phyloP scores from a whole-genome alignment of 2,888 invertebrate species.

The Cacoxenus indagator region DNA sequence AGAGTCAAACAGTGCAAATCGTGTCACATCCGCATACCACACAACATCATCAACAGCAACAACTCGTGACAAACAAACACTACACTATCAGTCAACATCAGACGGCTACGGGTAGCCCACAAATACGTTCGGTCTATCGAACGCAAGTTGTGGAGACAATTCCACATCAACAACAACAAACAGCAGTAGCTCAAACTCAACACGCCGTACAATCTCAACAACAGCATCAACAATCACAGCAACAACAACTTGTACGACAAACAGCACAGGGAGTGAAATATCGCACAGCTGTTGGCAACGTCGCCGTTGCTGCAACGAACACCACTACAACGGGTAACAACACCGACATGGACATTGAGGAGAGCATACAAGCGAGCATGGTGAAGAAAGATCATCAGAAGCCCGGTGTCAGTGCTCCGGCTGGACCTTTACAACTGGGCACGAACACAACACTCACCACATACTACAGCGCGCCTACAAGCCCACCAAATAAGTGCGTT shows the following conservation, averaged over 20 bases:
- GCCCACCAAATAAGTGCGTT: constrained; percentile 1
- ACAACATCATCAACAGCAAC: constrained; percentile 7
- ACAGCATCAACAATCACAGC: constrained; percentile 37
- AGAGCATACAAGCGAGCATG: constrained; percentile 68
- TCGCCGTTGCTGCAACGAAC: constrained; percentile 1
- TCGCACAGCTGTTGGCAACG: constrained; percentile 12
- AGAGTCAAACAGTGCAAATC: constrained; percentile 50
- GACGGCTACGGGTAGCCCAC: constrained; percentile 33
- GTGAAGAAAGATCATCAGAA: constrained; percentile 67
- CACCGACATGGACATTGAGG: constrained; percentile 65
- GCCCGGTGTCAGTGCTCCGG: constrained; percentile 35
- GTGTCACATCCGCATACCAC: constrained; percentile 39
- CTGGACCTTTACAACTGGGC: constrained; percentile 35
- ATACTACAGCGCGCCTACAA: constrained; percentile 46
- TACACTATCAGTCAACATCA: constrained; percentile 51
- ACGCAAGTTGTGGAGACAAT: constrained; percentile 45
- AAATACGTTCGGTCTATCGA: constrained; percentile 47
- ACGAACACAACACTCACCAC: constrained; percentile 61
- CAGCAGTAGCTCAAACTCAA: constrained; percentile 35
- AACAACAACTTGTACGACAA: constrained; percentile 35
- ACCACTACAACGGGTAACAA: constrained; percentile 24
- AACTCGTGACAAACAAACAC: constrained; percentile 38
- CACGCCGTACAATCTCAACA: constrained; percentile 28
- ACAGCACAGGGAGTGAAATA: constrained; percentile 30
- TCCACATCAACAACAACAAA: constrained; percentile 46